Evolutionary conservation across 2,113 vertebrate genomes (phyloP).

Genomic region (Heterotis niloticus): DNA sequence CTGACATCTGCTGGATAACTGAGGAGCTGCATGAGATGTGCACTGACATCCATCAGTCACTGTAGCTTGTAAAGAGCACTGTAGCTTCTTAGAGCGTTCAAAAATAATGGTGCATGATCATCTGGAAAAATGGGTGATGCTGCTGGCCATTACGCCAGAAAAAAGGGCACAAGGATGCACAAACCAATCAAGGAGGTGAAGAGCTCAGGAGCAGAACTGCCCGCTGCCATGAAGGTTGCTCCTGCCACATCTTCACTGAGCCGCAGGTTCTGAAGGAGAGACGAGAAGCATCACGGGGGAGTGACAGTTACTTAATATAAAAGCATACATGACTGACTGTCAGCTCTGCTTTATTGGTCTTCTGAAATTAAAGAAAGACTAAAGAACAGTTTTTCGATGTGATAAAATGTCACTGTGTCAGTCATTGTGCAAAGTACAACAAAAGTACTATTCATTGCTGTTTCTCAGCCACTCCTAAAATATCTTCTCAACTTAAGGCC

Average conservation of each 20-base stretch:
- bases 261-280: constrained; percentile 60
- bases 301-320: too few species aligned
- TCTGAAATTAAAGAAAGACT: too few species aligned
- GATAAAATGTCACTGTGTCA: too few species aligned
- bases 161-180: constrained; percentile 24
- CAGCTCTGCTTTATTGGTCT: too few species aligned
- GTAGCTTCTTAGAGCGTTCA: neutral
- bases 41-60: neutral
- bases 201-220: constrained; percentile 73
- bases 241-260: constrained; percentile 73
- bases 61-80: too few species aligned
- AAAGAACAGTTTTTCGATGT: too few species aligned
- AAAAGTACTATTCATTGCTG: too few species aligned
- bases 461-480: too few species aligned
- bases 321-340: too few species aligned
- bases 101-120: neutral
- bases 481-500: too few species aligned
- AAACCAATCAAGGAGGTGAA: constrained; percentile 74
- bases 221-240: constrained; percentile 74
- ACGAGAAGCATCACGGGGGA: neutral
- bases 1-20: constrained; percentile 5
- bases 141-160: neutral
- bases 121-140: neutral
- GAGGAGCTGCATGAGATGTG: neutral
- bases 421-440: too few species aligned